Evolutionary conservation across 2,797 vertebrate species (phyloP), one percentile per base, ranked within the genome.

Genomic region (Kryptolebias ocellatus): DNA sequence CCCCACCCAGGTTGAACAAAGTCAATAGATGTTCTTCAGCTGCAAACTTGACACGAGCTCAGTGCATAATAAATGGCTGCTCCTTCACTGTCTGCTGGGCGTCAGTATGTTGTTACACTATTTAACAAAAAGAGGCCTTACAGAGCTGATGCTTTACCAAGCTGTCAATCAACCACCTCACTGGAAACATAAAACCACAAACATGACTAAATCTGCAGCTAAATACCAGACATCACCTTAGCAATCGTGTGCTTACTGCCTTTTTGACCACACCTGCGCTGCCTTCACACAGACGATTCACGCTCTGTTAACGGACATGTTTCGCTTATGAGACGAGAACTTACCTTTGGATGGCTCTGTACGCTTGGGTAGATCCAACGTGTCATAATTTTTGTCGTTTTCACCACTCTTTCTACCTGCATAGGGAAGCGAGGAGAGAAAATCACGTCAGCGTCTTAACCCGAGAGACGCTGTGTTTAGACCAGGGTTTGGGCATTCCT

Each of bases 401-500:
- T 96, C 96, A 46, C 93, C 93, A 37, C 95, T 96, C 88, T 95
- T 96, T 87, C 95, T 95, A 71, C 96, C 96, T 97, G 90, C 53
- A 79, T 77, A 79, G 56, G 63, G 42, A 51, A 81, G 51, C 74
- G 52, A 84, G 54, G 46, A 65, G 29, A 58, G 55, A 59, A 70
- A 14, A 67, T 4, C 1, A 72, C 18, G 59, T 89, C 24, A 89
- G 65, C 4, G 61, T 63, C 27, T 55, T 0, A 20, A 56, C n/a
- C 34, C 14, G 0, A 59, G 39, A 65, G 47, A 20, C 9, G 20
- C 20, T 1, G 20, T 24, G 20, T 1, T 24, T 24, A 24, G 20
- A 24, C 20, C 20, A 24, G 20, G 20, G 20, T 1, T 1, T 24
- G 20, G 20, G 20, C 20, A 24, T 24, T 24, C 20, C 20, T 24